phyloP scores from a whole-genome alignment of 2,113 vertebrate genomes.

The Eidolon helvum region DNA sequence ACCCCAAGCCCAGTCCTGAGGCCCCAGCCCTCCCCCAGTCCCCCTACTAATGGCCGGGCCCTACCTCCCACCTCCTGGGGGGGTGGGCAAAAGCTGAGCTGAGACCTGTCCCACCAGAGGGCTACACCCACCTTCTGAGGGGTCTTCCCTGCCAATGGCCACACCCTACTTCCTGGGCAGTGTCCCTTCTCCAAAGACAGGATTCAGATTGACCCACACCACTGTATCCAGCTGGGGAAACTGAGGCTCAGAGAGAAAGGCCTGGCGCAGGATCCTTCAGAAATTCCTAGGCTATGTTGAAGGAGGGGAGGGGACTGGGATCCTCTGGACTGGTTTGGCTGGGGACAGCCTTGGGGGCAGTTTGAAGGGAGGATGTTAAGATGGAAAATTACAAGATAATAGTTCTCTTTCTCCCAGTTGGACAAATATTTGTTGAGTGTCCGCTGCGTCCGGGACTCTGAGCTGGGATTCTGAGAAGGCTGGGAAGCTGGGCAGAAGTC shows the following conservation, averaged over 20 bases:
- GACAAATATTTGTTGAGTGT: slow-evolving; percentile 75
- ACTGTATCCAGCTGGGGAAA: slow-evolving; percentile 11
- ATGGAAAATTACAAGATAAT: slow-evolving; percentile 74
- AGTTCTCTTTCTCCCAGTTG: slow-evolving; percentile 38
- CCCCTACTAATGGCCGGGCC: not conserved
- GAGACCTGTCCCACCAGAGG: not conserved
- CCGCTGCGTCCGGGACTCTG: not conserved
- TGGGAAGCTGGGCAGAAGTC: not conserved
- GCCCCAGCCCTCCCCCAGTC: not conserved
- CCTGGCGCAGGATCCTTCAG: not conserved
- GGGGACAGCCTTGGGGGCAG: slow-evolving; percentile 1
- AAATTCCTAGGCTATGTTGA: not conserved
- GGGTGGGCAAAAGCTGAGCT: not conserved
- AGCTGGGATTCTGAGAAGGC: slow-evolving; percentile 44
- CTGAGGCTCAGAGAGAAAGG: slow-evolving; percentile 7
- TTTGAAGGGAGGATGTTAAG: slow-evolving; percentile 40
- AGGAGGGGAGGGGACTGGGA: not conserved
- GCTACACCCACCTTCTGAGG: not conserved
- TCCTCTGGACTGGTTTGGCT: not conserved
- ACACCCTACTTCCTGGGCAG: not conserved
- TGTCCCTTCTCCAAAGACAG: not conserved
- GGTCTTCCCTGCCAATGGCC: not conserved
- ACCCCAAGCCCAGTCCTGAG: not conserved
- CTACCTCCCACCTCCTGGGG: not conserved
- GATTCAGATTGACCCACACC: not conserved